Base-by-base conservation (phyloP, 2,888 invertebrate species). In the Acrocera orbiculus region DNA sequence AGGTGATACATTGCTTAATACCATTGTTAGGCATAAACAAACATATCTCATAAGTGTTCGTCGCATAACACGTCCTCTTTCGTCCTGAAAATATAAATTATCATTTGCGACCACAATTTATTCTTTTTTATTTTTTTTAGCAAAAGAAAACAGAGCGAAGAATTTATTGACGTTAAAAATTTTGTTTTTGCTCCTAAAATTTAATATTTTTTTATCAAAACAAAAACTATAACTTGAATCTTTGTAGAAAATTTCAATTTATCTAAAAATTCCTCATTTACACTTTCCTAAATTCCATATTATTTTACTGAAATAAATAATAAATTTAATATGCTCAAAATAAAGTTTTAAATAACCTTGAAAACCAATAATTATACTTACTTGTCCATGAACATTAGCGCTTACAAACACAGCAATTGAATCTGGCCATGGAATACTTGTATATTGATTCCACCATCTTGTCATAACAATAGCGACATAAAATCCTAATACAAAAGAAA, bases 401-500 rank as follows among this genome's bases (percentile, higher is more conserved):
- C 80, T 81, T 42, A 85, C 79, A 54, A 80, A 83, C n/a, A 85
- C 80, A 5, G 82, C 83, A 33, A 80, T 71, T 10, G 80, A 76
- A 63, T 87, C 86, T 1, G 86, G 85, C 76, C 82, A 83, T 3
- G 87, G 86, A 47, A 86, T 83, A 31, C 64, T 64, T 22, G 71
- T 76, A 53, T 83, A 86, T 56, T 86, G 85, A 53, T 67, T 75
- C 85, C 86, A 86, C 90, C 90, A 92, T 47, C 92, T 69, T 37
- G 78, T 80, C 76, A 90, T 87, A 31, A 92, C 87, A 44, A 90
- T 76, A 6, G 81, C 77, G 33, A 92, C 89, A 62, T 90, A 92
- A 65, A 92, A 92, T 46, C 92, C 90, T 46, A 92, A 68, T 38
- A 92, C 87, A 58, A 92, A 92, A 5, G 90, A 87, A 43, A 92